phyloP scores from a whole-genome alignment of 2,888 invertebrate species.

The Eurytoma adleriae region DNA sequence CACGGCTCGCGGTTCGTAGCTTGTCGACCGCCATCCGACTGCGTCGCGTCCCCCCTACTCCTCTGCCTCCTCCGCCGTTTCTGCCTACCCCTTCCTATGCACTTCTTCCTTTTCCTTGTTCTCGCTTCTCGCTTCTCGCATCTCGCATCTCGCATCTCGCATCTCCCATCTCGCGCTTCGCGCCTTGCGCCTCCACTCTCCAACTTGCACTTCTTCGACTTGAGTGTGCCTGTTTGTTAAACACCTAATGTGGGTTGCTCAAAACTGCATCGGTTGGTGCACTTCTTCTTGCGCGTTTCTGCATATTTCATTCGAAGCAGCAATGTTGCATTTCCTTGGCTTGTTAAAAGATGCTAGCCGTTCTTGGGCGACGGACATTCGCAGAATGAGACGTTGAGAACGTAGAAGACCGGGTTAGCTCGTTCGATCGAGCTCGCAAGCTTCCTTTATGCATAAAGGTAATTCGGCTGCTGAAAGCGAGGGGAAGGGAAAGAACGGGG shows the following conservation, averaged over 20 bases:
- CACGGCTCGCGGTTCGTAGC: not conserved
- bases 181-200: conserved; percentile 40
- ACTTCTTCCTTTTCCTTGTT: conserved; percentile 59
- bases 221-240: not conserved
- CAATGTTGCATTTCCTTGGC: not conserved
- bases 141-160: conserved; percentile 48
- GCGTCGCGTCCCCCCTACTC: conserved; percentile 55
- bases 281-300: not conserved
- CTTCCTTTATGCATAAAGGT: conserved; percentile 50
- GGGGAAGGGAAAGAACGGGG: conserved; percentile 22
- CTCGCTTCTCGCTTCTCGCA: conserved; percentile 42
- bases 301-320: not conserved
- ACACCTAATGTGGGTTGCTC: not conserved
- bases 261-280: not conserved
- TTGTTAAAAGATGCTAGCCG: not conserved
- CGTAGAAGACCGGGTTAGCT: not conserved
- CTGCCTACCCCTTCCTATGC: conserved; percentile 49
- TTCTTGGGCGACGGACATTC: not conserved
- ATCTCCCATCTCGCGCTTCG: conserved; percentile 6
- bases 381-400: not conserved
- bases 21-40: not conserved
- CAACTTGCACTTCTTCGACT: not conserved
- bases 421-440: not conserved
- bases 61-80: conserved; percentile 51
- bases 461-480: conserved; percentile 29